Percentiles rank a stretch among this genome's conserved stretches.
These are phyloP conservation scores for Philaenus spumarius DNA, from an alignment of 1,140 invertebrate species.

Conservation along the genomic window DNA sequence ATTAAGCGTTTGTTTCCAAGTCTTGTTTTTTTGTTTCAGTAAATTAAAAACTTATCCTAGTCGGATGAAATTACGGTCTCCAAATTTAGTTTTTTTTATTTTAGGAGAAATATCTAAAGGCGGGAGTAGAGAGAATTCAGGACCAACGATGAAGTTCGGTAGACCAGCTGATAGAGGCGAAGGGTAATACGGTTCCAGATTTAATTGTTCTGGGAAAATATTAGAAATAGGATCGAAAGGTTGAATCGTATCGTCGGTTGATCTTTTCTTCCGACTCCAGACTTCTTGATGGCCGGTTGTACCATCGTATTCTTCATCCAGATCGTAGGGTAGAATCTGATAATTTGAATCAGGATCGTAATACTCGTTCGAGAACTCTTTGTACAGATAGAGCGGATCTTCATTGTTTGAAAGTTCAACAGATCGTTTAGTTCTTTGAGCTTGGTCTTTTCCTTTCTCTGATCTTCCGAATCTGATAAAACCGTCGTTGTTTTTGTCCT, in stretches of 20 bases:
- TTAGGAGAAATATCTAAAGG: neutral
- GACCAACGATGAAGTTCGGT: slow-evolving; percentile 17
- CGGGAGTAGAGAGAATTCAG: slow-evolving; percentile 17
- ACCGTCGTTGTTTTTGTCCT: neutral
- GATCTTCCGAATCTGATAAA: slow-evolving; percentile 16
- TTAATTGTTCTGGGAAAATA: no score
- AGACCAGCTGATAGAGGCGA: slow-evolving; percentile 10
- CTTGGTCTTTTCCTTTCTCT: neutral
- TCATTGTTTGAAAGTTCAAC: neutral
- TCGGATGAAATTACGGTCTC: slow-evolving; percentile 3
- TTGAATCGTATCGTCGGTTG: no score
- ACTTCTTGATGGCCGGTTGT: neutral
- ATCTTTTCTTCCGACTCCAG: neutral
- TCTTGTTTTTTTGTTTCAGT: no score
- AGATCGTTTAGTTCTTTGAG: slow-evolving; percentile 9
- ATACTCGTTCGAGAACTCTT: neutral
- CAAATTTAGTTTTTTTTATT: neutral
- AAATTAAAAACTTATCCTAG: no score
- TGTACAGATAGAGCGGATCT: neutral
- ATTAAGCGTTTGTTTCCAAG: no score
- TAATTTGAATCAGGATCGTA: neutral
- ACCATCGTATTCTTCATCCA: neutral
- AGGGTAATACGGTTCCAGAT: no score
- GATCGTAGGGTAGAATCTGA: neutral
- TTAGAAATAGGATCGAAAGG: no score